These are phyloP conservation scores for Heliconius nattereri DNA, from an alignment of 1,140 invertebrate species.

Conservation along the genomic window DNA sequence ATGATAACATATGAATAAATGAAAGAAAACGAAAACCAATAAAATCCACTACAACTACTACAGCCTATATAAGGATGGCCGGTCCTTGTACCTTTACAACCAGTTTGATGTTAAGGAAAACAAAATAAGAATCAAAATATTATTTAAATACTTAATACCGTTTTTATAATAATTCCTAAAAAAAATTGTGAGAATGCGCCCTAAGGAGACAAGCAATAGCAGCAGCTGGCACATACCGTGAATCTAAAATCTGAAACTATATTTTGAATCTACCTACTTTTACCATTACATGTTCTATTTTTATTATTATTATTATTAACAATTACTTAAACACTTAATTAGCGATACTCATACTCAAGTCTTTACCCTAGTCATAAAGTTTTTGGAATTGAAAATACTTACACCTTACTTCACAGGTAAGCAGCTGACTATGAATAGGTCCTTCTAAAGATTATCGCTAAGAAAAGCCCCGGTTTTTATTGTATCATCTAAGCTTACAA, in stretches of 20 bases:
- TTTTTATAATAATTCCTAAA: not conserved
- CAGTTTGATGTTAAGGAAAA: not conserved
- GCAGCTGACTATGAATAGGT: not conserved
- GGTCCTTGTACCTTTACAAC: not conserved
- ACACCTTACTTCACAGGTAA: constrained; percentile 7
- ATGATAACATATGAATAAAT: not conserved
- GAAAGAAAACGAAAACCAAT: not conserved
- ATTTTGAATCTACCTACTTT: constrained; percentile 8
- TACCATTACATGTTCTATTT: not conserved
- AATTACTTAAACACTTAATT: not conserved
- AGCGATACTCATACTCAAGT: not conserved
- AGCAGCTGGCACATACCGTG: constrained; percentile 45
- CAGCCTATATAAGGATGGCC: not conserved
- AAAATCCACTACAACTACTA: not conserved
- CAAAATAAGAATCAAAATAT: not conserved
- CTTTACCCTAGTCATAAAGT: not conserved
- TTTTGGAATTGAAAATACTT: not conserved
- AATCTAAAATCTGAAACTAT: constrained; percentile 17
- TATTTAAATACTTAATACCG: not conserved
- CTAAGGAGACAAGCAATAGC: constrained; percentile 33
- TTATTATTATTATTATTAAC: not conserved
- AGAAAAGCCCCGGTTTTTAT: not conserved
- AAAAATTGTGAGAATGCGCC: constrained; percentile 21
- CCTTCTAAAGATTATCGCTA: not conserved
- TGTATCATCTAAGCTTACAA: not conserved